A percentile compares a stretch with the other conserved stretches of the same genome.
These are phyloP conservation scores for Podarcis raffonei DNA, from an alignment of 2,113 vertebrate species.

Conservation along the genomic window DNA sequence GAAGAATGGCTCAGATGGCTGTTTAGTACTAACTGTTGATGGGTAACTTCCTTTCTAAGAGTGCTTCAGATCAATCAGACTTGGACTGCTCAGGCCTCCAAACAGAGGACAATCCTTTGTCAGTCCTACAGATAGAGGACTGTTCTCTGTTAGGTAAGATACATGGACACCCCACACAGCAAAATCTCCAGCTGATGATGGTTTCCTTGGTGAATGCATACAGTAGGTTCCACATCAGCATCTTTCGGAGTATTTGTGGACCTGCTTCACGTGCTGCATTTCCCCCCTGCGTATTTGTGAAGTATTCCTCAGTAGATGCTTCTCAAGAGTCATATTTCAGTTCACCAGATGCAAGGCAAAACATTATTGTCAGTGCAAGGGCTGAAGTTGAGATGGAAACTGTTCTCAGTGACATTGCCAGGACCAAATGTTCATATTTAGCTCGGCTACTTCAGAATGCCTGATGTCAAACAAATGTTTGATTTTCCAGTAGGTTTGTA, in stretches of 20 bases:
- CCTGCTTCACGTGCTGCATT: too few relatives aligned
- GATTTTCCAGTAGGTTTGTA: slow-evolving; percentile 60
- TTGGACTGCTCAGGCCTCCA: too few relatives aligned
- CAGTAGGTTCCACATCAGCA: background rate
- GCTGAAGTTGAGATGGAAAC: background rate
- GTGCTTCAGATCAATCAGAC: too few relatives aligned
- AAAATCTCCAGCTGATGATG: background rate
- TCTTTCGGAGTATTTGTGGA: background rate
- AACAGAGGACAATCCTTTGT: too few relatives aligned
- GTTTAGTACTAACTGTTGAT: too few relatives aligned
- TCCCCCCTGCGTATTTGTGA: too few relatives aligned
- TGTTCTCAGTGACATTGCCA: slow-evolving; percentile 15
- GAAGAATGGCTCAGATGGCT: too few relatives aligned
- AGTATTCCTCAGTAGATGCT: background rate
- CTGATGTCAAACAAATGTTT: slow-evolving; percentile 59
- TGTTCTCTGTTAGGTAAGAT: background rate
- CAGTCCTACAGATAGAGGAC: background rate
- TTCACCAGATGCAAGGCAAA: slow-evolving; percentile 43
- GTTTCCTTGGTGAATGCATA: background rate
- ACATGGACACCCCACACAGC: background rate
- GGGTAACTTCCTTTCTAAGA: too few relatives aligned
- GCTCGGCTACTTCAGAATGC: slow-evolving; percentile 57
- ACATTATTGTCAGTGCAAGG: slow-evolving; percentile 46
- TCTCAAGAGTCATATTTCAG: background rate
- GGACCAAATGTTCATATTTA: slow-evolving; percentile 61